phyloP scores from a whole-genome alignment of 1,140 invertebrate genomes.

The Lordiphosa stackelbergi region DNA sequence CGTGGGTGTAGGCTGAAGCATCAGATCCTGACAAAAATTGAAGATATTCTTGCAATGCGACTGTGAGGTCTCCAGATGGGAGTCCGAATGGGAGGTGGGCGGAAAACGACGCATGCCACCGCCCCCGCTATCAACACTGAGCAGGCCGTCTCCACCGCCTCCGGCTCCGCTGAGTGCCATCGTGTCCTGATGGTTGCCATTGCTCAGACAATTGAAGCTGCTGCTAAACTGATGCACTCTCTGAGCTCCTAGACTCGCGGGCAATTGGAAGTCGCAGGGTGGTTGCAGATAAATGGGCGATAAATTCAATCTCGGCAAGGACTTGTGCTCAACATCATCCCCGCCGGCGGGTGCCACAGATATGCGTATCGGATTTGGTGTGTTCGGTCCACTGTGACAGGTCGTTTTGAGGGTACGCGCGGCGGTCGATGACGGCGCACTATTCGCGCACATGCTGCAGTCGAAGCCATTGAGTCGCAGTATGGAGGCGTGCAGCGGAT shows the following conservation, averaged over 20 bases:
- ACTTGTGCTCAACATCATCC: constrained; percentile 20
- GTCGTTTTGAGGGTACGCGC: constrained; percentile 1
- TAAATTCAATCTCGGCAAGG: constrained; percentile 54
- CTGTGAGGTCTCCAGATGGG: constrained; percentile 56
- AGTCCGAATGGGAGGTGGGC: constrained; percentile 64
- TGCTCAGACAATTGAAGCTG: constrained; percentile 66
- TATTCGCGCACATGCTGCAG: constrained; percentile 77
- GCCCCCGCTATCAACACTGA: constrained; percentile 22
- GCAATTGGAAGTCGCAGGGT: constrained; percentile 34
- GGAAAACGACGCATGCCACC: constrained; percentile 29
- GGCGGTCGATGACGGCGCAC: constrained; percentile 3
- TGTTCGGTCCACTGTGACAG: constrained; percentile 24
- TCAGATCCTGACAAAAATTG: constrained; percentile 67
- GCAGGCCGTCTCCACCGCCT: constrained; percentile 14
- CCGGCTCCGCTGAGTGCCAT: neutral
- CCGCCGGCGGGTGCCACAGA: constrained; percentile 36
- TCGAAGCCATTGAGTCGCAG: constrained; percentile 79
- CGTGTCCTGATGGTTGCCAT: constrained; percentile 23
- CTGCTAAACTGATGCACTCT: constrained; percentile 56
- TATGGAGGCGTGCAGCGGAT: constrained; percentile 81
- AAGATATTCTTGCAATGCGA: constrained; percentile 68
- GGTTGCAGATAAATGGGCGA: constrained; percentile 68
- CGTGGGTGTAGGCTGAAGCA: constrained; percentile 44
- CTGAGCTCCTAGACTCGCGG: constrained; percentile 23
- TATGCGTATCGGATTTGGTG: constrained; percentile 49